These are phyloP conservation scores for Leucosticte australis DNA, from an alignment of 2,113 vertebrate species.

Conservation along the genomic window DNA sequence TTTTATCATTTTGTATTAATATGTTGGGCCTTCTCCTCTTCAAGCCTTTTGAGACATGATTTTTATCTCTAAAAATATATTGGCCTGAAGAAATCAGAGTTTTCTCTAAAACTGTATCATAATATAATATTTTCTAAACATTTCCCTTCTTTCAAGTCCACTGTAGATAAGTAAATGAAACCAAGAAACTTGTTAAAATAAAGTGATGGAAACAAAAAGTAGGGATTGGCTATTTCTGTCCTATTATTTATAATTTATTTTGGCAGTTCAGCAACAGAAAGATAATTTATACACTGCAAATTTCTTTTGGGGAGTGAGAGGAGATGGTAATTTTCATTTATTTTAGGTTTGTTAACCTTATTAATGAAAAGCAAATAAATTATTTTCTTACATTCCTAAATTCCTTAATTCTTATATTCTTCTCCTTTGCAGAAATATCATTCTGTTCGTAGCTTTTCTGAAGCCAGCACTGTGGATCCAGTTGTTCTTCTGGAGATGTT, in stretches of 20 bases:
- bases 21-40: not conserved
- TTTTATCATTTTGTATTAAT: not conserved
- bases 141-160: not conserved
- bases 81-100: not conserved
- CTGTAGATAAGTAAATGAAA: not conserved
- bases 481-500: slow-evolving; percentile 64
- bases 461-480: slow-evolving; percentile 87
- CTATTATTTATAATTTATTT: not conserved
- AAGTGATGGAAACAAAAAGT: not conserved
- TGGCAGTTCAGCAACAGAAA: not conserved
- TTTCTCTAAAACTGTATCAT: not conserved
- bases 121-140: not conserved
- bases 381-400: not conserved
- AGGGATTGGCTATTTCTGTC: not conserved
- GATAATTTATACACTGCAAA: not conserved
- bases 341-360: not conserved
- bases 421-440: slow-evolving; percentile 70
- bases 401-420: not conserved
- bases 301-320: fast-evolving
- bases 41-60: not conserved
- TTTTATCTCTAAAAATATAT: not conserved
- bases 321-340: not conserved
- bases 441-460: slow-evolving; percentile 73
- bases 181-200: not conserved
- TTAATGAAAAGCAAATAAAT: not conserved